Evolutionary conservation across 2,113 vertebrate genomes (phyloP).

Genomic region (Eidolon helvum): DNA sequence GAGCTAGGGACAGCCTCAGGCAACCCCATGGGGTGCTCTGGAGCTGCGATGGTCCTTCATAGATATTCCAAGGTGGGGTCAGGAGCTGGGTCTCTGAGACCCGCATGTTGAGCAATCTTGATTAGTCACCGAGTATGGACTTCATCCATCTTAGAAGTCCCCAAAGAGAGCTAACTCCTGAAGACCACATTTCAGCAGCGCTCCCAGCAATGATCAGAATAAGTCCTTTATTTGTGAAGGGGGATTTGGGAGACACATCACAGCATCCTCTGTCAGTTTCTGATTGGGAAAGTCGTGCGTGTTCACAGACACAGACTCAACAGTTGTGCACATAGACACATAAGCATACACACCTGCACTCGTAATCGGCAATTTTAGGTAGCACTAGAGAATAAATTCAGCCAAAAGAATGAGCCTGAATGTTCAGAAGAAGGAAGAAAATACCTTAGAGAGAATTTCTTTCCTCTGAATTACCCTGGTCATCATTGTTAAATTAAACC

Average conservation of each 20-base stretch:
- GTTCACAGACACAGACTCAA: not conserved
- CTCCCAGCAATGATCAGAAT: accelerated
- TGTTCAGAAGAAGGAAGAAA: not conserved
- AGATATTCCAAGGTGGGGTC: not conserved
- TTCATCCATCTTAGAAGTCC: not conserved
- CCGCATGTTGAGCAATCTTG: accelerated
- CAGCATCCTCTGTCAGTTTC: not conserved
- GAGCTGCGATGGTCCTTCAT: not conserved
- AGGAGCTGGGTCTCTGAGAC: not conserved
- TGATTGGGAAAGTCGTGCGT: not conserved
- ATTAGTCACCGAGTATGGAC: not conserved
- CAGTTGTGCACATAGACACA: not conserved
- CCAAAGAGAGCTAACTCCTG: not conserved
- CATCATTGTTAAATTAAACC: not conserved
- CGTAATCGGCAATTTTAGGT: accelerated
- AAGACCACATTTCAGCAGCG: not conserved
- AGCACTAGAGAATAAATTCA: not conserved
- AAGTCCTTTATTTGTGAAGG: not conserved
- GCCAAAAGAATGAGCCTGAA: not conserved
- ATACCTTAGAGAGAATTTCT: not conserved
- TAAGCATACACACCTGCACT: too few relatives aligned
- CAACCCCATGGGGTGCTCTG: not conserved
- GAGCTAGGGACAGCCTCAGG: not conserved
- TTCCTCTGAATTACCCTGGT: not conserved
- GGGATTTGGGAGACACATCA: too few relatives aligned